Conservation (phyloP, 1,140 invertebrate genomes). For the Drosophila willistoni region DNA sequence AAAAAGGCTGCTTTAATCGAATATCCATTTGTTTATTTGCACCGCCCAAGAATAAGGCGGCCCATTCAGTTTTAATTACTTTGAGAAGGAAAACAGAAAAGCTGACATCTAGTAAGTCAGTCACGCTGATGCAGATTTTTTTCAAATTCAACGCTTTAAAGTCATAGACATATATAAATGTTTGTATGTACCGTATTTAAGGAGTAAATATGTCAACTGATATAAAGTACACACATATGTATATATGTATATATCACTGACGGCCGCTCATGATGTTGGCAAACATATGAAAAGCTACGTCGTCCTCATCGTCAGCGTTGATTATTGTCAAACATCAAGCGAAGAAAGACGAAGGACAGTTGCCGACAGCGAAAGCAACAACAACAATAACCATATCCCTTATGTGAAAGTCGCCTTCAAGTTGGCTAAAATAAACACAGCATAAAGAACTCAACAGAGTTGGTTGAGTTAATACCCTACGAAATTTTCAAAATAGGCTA, state of each 20-base stretch:
- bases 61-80: conserved; percentile 66
- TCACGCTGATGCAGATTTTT: conserved; percentile 57
- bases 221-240: conserved; percentile 6
- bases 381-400: conserved; percentile 24
- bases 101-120: conserved; percentile 54
- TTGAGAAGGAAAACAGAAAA: conserved; percentile 36
- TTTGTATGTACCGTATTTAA: conserved; percentile 8
- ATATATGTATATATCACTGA: conserved; percentile 39
- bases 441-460: neutral
- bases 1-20: conserved; percentile 41
- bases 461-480: conserved; percentile 3
- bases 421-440: conserved; percentile 3
- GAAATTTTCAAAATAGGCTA: too few relatives aligned
- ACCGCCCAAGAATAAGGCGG: conserved; percentile 26
- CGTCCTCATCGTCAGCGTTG: conserved; percentile 41
- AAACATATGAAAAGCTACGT: conserved; percentile 62
- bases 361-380: conserved; percentile 33
- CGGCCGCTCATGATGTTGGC: conserved; percentile 50
- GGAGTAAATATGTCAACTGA: conserved; percentile 50
- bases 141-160: conserved; percentile 30
- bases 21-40: conserved; percentile 40
- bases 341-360: conserved; percentile 43
- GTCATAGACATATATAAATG: neutral
- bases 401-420: conserved; percentile 3
- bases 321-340: conserved; percentile 71